Evolutionary conservation across 2,888 invertebrate genomes (phyloP).

Genomic region (Chloroclystis v-ata): DNA sequence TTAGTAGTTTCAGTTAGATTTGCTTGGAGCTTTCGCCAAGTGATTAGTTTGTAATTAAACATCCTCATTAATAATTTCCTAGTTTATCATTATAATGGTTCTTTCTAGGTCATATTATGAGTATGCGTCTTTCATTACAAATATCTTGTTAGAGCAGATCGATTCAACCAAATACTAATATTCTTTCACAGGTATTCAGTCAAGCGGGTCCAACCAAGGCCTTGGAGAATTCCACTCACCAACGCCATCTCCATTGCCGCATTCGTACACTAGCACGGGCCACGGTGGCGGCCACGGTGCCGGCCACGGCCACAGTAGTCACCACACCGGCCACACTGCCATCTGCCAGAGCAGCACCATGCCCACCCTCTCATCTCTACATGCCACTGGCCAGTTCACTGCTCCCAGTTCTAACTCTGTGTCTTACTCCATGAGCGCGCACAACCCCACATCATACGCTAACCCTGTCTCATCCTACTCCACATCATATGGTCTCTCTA

Average conservation of each 20-base stretch:
- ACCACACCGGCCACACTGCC: constrained; percentile 50
- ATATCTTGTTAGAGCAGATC: not conserved
- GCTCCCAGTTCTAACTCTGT: constrained; percentile 72
- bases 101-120: no score
- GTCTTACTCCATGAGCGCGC: constrained; percentile 71
- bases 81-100: no score
- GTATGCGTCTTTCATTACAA: no score
- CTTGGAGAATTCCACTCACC: constrained; percentile 82
- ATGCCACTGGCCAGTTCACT: constrained; percentile 64
- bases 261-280: constrained; percentile 71
- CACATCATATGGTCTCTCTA: constrained; percentile 63
- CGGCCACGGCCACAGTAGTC: constrained; percentile 23
- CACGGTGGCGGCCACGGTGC: constrained; percentile 14
- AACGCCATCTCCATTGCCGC: constrained; percentile 77
- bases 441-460: constrained; percentile 74
- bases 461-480: constrained; percentile 74
- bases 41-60: no score
- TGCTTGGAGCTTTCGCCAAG: no score
- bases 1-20: no score
- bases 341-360: constrained; percentile 82
- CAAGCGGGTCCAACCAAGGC: constrained; percentile 84
- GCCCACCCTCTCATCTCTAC: constrained; percentile 78
- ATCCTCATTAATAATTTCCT: no score
- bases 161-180: constrained; percentile 7
- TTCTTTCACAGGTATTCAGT: constrained; percentile 73